A percentile compares a stretch with the other conserved stretches of the same genome.
Conservation (phyloP, 1,140 invertebrate species). For the Drosophila subobscura region DNA sequence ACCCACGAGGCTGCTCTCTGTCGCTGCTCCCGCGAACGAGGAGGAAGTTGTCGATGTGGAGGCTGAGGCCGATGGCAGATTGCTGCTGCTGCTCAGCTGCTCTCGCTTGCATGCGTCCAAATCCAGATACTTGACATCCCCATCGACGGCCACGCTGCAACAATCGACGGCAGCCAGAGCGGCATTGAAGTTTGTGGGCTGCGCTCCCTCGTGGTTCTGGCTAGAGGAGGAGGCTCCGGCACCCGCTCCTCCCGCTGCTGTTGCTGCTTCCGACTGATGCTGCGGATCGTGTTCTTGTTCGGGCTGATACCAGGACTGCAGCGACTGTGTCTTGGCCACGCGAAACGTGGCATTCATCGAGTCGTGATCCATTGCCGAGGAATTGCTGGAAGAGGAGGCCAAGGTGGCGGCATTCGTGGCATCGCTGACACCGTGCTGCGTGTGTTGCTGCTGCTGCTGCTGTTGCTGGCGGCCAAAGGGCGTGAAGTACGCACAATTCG, state of each 20-base stretch:
- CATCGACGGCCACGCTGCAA: constrained; percentile 63
- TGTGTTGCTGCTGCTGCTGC: constrained; percentile 45
- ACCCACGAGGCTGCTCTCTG: constrained; percentile 74
- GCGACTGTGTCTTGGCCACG: constrained; percentile 53
- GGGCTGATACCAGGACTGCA: constrained; percentile 56
- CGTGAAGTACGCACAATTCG: constrained; percentile 43
- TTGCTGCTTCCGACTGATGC: constrained; percentile 15
- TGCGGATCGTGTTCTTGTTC: constrained; percentile 34
- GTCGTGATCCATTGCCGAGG: constrained; percentile 64
- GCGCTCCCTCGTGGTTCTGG: constrained; percentile 46
- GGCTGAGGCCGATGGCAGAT: constrained; percentile 63
- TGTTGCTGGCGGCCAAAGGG: constrained; percentile 58
- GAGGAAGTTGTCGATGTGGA: constrained; percentile 72
- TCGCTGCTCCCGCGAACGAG: constrained; percentile 69
- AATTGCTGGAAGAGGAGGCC: constrained; percentile 74
- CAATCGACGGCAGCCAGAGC: constrained; percentile 69
- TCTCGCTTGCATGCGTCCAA: constrained; percentile 80
- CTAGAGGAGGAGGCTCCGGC: constrained; percentile 31
- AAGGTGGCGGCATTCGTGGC: constrained; percentile 75
- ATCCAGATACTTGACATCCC: constrained; percentile 76
- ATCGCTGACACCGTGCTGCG: constrained; percentile 58
- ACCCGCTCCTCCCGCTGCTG: constrained; percentile 19
- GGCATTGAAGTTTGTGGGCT: constrained; percentile 70
- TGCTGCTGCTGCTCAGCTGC: constrained; percentile 64
- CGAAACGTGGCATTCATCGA: constrained; percentile 71